Conservation (phyloP, 2,888 invertebrate genomes). For the Hirtodrosophila confusa region DNA sequence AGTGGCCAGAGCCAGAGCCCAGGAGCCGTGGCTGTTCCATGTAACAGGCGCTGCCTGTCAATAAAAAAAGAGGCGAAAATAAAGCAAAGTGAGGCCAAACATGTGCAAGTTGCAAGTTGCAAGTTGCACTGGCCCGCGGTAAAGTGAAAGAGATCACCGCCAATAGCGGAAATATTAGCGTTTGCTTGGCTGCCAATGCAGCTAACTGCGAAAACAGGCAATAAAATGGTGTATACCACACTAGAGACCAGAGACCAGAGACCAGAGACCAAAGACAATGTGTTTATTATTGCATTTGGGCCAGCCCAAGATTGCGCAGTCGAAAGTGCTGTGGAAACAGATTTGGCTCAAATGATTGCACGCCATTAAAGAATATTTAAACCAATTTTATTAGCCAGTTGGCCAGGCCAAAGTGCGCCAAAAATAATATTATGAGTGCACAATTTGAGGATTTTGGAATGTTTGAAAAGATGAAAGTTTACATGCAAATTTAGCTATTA, state of each 20-base stretch:
- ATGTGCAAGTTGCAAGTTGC: constrained; percentile 75
- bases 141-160: constrained; percentile 74
- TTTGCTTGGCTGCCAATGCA: constrained; percentile 50
- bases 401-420: constrained; percentile 1
- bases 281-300: constrained; percentile 69
- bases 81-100: constrained; percentile 60
- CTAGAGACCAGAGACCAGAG: constrained; percentile 9
- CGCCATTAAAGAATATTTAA: constrained; percentile 42
- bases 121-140: constrained; percentile 71
- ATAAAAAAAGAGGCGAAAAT: constrained; percentile 52
- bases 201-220: constrained; percentile 39
- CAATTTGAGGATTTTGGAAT: constrained; percentile 2
- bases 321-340: constrained; percentile 14
- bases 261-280: constrained; percentile 51
- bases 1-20: constrained; percentile 22
- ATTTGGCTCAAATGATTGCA: constrained; percentile 31
- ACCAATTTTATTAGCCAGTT: constrained; percentile 40
- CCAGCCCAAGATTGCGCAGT: constrained; percentile 14
- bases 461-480: not conserved
- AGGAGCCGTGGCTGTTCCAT: constrained; percentile 44
- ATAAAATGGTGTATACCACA: constrained; percentile 28
- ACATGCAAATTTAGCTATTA: too few species aligned
- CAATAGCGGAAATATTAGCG: constrained; percentile 78
- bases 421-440: constrained; percentile 29
- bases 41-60: constrained; percentile 55